Base-by-base conservation (phyloP, 2,888 invertebrate genomes). In the Eupsilia transversa region DNA sequence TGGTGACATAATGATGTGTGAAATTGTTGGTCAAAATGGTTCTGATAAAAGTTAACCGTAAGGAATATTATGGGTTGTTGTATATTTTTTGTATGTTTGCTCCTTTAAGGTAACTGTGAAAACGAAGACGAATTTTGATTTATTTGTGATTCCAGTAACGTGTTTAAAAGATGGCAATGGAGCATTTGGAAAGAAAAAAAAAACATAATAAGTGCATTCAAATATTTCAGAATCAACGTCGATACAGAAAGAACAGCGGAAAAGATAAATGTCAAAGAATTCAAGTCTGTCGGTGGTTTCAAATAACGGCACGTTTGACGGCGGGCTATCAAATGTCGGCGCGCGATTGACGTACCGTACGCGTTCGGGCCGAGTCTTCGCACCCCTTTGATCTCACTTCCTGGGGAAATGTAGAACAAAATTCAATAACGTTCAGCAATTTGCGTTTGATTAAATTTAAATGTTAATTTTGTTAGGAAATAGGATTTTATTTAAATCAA, bases 251-350 rank as follows among this genome's bases (percentile, higher is more conserved):
- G 60, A 68, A 57, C 49, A 14, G 52, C 72, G 72, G 79, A 61
- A 79, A 79, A 70, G 82, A 82, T 82, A 82, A 72, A 83, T 75
- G 66, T 83, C 77, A 77, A 83, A 80, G 77, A 72, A 79, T 75
- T 83, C 59, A 67, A 66, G 56, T 72, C 17, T 71, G 67, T 57
- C 70, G 72, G 67, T 63, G 79, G 79, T 79, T 72, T 79, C 74
- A 74, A 82, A 79, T 80, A 70, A 60, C 74, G 60, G 46, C 52
- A 68, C 70, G 63, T 83, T 57, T 65, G 60, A 67, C 72, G 67
- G 33, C 33, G 46, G 73, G 78, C 60, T 78, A 69, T 83, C 83
- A 64, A 63, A 71, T 77, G 75, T 80, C 80, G 14, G 41, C 67
- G 60, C 71, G 56, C 57, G 70, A 67, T 30, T 64, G 79, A 75